Evolutionary conservation across 1,140 invertebrate species (phyloP), one percentile per base, ranked within the genome.

Genomic region (Drosophila biarmipes): DNA sequence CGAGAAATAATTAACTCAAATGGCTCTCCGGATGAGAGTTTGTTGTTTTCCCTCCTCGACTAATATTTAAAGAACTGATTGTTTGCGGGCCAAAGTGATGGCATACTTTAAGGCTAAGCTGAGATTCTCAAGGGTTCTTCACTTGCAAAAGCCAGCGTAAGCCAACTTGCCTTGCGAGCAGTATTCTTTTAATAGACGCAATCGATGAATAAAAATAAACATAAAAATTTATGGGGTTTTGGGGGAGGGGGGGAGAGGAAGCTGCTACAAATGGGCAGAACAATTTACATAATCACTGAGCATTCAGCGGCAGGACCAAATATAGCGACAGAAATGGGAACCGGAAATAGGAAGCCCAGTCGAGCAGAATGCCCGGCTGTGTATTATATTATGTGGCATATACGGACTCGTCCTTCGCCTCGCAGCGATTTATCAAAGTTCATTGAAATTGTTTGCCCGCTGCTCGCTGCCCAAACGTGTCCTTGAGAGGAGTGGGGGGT

Each of bases 381-480:
- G 52, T 77, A 40, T 77, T 78, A 49, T 76, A 58, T 57, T 34
- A 10, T 31, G 8, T 31, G 7, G 8, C 0, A 31, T 21, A 24
- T 45, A 45, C 21, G 46, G 68, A 62, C 62, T 51, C 51, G 54
- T 66, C 68, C 58, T 72, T 73, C 58, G 57, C 40, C 57, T 58
- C 74, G 49, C 69, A 75, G 75, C 78, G 69, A 86, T 86, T 86
- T 86, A 86, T 87, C 82, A 86, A 86, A 86, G 82, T 86, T 86
- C 82, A 86, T 86, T 86, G 82, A 87, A 86, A 86, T 82, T 81
- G 78, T 72, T 80, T 66, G 64, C 57, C 56, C 57, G 56, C 57
- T 40, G 43, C 45, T 29, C 42, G 51, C 51, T 42, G 51, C 51
- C 61, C 51, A 27, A 43, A 68, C 74, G 75, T 61, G 80, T 67